Evolutionary conservation across 2,113 vertebrate species (phyloP).

Genomic region (Macrotis lagotis): DNA sequence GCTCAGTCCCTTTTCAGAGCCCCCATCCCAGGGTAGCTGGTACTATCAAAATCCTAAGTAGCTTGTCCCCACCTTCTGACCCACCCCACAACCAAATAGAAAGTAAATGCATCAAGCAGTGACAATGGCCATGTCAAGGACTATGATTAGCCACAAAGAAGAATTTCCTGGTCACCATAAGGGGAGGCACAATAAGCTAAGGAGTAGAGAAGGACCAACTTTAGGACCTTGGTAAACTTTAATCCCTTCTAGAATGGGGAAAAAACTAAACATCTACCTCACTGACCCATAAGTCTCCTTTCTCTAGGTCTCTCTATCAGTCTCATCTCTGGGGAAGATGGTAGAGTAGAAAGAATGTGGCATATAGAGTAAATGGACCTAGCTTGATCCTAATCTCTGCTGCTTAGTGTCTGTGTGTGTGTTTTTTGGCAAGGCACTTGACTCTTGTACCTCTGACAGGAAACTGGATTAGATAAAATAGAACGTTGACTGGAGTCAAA

Average conservation of each 20-base stretch:
- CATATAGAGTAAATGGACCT: neutral
- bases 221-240: neutral
- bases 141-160: neutral
- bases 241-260: neutral
- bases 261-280: neutral
- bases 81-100: neutral
- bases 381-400: neutral
- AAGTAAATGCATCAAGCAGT: neutral
- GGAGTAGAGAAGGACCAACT: neutral
- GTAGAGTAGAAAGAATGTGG: neutral
- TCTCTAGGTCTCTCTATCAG: neutral
- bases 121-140: neutral
- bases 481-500: neutral
- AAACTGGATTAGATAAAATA: neutral
- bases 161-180: neutral
- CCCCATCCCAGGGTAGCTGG: neutral
- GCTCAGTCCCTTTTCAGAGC: neutral
- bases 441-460: neutral
- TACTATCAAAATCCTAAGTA: neutral
- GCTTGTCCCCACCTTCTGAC: neutral
- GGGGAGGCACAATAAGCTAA: neutral
- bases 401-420: neutral
- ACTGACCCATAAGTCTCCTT: neutral
- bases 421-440: neutral
- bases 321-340: neutral